A percentile compares a stretch with the other conserved stretches of the same genome.
phyloP scores from a whole-genome alignment of 2,888 invertebrate genomes.

The Coelinius sp. region DNA sequence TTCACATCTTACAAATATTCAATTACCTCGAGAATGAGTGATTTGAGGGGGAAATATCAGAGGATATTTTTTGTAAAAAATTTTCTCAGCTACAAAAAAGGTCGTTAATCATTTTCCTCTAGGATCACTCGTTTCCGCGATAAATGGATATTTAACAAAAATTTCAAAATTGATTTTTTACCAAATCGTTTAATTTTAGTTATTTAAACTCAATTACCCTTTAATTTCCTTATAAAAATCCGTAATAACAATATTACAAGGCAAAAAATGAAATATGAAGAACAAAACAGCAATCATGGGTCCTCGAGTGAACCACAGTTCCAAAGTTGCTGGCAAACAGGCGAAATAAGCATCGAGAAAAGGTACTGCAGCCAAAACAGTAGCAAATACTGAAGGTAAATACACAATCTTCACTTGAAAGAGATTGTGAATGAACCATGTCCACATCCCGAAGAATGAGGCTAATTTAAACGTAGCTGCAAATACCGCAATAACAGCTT shows the following conservation, averaged over 20 bases:
- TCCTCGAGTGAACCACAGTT: constrained; percentile 94
- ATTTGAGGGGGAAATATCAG: too few species aligned
- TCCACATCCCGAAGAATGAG: constrained; percentile 97
- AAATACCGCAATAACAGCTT: constrained; percentile 94
- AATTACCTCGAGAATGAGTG: too few species aligned
- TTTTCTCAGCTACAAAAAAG: too few species aligned
- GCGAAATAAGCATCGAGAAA: constrained; percentile 97
- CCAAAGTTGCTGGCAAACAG: constrained; percentile 92
- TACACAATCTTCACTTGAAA: constrained; percentile 96
- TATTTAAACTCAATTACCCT: constrained; percentile 86
- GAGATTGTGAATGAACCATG: constrained; percentile 96
- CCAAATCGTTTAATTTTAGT: too few species aligned
- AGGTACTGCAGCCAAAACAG: constrained; percentile 94
- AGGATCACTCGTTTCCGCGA: too few species aligned
- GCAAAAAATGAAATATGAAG: constrained; percentile 88
- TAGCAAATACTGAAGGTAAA: constrained; percentile 94
- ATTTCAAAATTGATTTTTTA: too few species aligned
- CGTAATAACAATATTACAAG: constrained; percentile 93
- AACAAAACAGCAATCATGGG: constrained; percentile 86
- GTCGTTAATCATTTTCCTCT: too few species aligned
- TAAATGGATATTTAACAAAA: too few species aligned
- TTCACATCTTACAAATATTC: too few species aligned
- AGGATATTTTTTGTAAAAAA: not conserved
- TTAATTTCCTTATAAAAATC: constrained; percentile 98
- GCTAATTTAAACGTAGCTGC: constrained; percentile 97